A percentile compares a stretch with the other conserved stretches of the same genome.
Evolutionary conservation across 2,113 vertebrate genomes (phyloP).

Genomic region (Heterotilapia buettikoferi): DNA sequence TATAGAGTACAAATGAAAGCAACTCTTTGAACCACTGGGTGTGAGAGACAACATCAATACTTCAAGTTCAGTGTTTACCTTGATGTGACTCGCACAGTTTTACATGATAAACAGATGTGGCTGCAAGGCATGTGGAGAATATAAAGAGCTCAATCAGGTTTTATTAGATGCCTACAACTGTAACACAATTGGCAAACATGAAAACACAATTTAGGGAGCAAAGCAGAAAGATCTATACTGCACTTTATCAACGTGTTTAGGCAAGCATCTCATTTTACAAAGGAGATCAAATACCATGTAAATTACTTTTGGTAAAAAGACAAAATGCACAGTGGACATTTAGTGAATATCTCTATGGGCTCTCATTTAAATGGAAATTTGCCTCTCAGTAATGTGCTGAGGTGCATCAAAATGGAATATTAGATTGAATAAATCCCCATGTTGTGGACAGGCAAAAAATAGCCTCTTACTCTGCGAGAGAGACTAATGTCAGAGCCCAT

Average conservation of each 20-base stretch:
- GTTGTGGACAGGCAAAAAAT: conserved; percentile 9
- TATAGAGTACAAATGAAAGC: not conserved
- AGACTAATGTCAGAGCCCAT: conserved; percentile 20
- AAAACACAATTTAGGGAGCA: conserved; percentile 16
- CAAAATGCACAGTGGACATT: conserved; percentile 46
- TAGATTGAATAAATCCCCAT: conserved; percentile 49
- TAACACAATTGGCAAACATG: not conserved
- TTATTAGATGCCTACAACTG: not conserved
- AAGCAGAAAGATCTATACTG: conserved; percentile 2
- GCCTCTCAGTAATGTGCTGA: conserved; percentile 48
- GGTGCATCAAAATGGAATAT: conserved; percentile 59
- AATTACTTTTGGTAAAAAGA: conserved; percentile 43
- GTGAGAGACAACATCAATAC: conserved; percentile 27
- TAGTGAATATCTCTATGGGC: conserved; percentile 45
- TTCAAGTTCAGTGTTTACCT: conserved; percentile 11
- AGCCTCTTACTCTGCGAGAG: not conserved
- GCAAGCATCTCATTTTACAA: conserved; percentile 34
- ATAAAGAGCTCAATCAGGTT: not conserved
- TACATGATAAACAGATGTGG: conserved; percentile 9
- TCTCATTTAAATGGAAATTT: conserved; percentile 72
- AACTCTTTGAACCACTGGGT: conserved; percentile 4
- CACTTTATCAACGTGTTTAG: conserved; percentile 36
- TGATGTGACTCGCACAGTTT: not conserved
- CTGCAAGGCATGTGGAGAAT: not conserved
- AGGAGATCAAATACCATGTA: conserved; percentile 49